These are phyloP conservation scores for Nesogale talazaci DNA, from an alignment of 2,113 vertebrate genomes.

Conservation along the genomic window DNA sequence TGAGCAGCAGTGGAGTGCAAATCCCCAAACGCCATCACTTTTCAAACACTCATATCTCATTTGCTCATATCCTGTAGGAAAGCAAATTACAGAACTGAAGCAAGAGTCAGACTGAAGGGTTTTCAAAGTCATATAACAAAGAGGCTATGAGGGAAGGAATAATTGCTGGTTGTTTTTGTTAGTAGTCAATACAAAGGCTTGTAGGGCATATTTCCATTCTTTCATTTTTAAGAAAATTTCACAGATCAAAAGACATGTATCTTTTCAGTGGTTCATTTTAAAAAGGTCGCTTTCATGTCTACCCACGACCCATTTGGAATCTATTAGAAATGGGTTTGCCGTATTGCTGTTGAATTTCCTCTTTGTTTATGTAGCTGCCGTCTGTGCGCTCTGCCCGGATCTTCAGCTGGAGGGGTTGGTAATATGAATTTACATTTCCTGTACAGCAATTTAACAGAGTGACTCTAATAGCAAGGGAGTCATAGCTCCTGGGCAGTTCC, in stretches of 20 bases:
- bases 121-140: background rate
- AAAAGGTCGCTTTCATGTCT: background rate
- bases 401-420: conserved; percentile 16
- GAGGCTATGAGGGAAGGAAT: background rate
- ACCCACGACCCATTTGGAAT: background rate
- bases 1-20: background rate
- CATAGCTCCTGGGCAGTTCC: conserved; percentile 54
- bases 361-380: conserved; percentile 10
- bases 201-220: background rate
- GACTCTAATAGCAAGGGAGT: conserved; percentile 47
- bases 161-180: background rate
- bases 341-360: background rate
- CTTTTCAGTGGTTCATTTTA: background rate
- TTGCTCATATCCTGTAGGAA: background rate
- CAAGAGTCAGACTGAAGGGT: background rate
- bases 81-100: background rate
- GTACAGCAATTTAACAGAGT: conserved; percentile 41
- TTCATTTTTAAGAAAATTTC: background rate
- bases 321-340: background rate
- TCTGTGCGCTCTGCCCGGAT: conserved; percentile 8
- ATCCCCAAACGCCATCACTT: background rate
- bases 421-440: conserved; percentile 63
- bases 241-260: background rate
- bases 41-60: background rate
- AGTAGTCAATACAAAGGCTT: background rate